Base-by-base conservation (phyloP, 2,888 invertebrate species). In the Adela reaumurella region DNA sequence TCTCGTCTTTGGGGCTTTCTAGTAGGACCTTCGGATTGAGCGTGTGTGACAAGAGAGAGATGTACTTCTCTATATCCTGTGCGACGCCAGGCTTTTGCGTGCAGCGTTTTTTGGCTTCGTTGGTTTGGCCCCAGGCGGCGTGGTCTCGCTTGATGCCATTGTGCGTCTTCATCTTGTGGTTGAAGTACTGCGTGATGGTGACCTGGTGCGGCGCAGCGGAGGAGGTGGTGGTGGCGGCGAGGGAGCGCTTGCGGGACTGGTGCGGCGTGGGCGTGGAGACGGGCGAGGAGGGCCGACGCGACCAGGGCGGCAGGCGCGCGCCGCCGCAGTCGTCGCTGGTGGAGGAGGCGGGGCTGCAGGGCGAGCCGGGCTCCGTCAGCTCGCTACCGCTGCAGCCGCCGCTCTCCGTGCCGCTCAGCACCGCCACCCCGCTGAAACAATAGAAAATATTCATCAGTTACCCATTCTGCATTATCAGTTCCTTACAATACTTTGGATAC, bases 281-380 rank as follows among this genome's bases (percentile, higher is more conserved):
- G 24, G 47, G 51, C 19, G 49, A 51, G 74, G 74, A 74, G 74
- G 74, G 70, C 51, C 77, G 76, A 62, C 65, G 69, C 59, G 65
- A 73, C 77, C 77, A 78, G 60, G 77, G 77, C 67, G 77, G 77
- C 76, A 76, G 76, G 62, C 76, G 76, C 76, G 69, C 60, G 57
- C 63, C 56, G 58, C 84, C 83, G 56, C 83, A 84, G 64, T 81
- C 79, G 61, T 80, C 73, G 70, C 84, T 70, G 67, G 76, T 68
- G 62, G 69, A 67, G 56, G 84, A 81, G 62, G 81, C 79, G 57
- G 88, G 87, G 70, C 89, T 91, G 73, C 87, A 89, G 59, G 92
- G 92, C 51, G 92, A 92, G 55, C 90, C 89, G 50, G 92, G 92
- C 70, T 92, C 92, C 59, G 91, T 90, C 70, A 91, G 89, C 77